Conservation (phyloP, 2,888 invertebrate species). For the Opisthograptis luteolata region DNA sequence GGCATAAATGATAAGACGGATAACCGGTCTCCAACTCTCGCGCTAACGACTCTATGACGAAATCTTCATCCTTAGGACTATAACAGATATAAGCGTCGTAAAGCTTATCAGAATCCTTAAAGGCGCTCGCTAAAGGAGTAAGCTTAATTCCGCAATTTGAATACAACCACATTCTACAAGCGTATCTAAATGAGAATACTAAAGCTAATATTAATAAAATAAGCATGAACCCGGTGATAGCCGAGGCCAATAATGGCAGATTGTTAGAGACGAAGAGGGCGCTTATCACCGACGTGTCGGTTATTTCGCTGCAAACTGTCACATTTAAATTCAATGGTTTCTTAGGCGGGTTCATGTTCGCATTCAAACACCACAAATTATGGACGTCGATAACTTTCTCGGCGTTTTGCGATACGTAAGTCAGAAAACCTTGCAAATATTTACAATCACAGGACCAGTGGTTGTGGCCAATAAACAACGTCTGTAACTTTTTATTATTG, state of each 20-base stretch:
- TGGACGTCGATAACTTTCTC: conserved; percentile 90
- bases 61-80: conserved; percentile 95
- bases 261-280: conserved; percentile 92
- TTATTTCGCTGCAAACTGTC: conserved; percentile 93
- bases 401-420: conserved; percentile 92
- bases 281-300: conserved; percentile 91
- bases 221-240: conserved; percentile 90
- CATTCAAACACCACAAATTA: conserved; percentile 91
- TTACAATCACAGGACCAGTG: conserved; percentile 96
- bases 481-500: conserved; percentile 88
- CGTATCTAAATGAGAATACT: conserved; percentile 93
- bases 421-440: conserved; percentile 92
- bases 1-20: conserved; percentile 92
- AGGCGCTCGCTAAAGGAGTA: conserved; percentile 87
- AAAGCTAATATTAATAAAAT: conserved; percentile 91
- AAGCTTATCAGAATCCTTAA: conserved; percentile 93
- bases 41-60: conserved; percentile 93
- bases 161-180: conserved; percentile 94
- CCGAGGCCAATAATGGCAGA: conserved; percentile 91
- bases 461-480: conserved; percentile 91
- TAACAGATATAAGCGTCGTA: conserved; percentile 98
- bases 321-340: conserved; percentile 92
- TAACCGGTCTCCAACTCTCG: conserved; percentile 93
- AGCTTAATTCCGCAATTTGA: conserved; percentile 94
- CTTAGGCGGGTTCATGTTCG: conserved; percentile 87